Evolutionary conservation across 2,888 invertebrate genomes (phyloP).

Genomic region (Diadegma fenestrale): DNA sequence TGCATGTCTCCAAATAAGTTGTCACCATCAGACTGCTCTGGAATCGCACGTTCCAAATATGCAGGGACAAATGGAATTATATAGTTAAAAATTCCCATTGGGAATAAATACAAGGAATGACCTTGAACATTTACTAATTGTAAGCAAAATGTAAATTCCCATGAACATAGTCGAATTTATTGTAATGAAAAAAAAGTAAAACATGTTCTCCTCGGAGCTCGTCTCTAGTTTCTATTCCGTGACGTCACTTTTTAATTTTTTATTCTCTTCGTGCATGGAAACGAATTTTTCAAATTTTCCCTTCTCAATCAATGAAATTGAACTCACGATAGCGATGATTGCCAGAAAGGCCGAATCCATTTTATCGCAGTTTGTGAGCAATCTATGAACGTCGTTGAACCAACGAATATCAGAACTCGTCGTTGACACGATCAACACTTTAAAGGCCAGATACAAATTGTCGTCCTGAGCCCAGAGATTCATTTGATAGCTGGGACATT

Average conservation of each 20-base stretch:
- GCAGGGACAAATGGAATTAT: too few species aligned
- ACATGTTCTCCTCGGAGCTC: too few species aligned
- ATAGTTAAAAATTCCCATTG: too few species aligned
- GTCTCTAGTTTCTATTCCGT: too few species aligned
- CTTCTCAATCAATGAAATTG: not conserved
- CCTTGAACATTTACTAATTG: too few species aligned
- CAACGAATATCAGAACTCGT: constrained; percentile 82
- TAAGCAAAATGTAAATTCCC: too few species aligned
- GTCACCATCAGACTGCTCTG: constrained; percentile 90
- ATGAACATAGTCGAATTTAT: too few species aligned
- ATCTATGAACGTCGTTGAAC: constrained; percentile 89
- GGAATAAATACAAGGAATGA: too few species aligned
- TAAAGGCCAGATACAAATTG: constrained; percentile 92
- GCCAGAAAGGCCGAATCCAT: constrained; percentile 88
- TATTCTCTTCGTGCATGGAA: not conserved
- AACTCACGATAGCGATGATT: constrained; percentile 90
- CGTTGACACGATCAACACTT: constrained; percentile 87
- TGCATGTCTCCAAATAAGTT: constrained; percentile 88
- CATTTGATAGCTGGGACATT: constrained; percentile 89
- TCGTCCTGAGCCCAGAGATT: constrained; percentile 90
- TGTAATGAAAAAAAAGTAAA: too few species aligned
- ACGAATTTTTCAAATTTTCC: too few species aligned
- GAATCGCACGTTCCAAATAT: too few species aligned
- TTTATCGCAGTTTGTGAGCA: constrained; percentile 91
- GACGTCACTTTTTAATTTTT: too few species aligned